phyloP scores from a whole-genome alignment of 2,113 vertebrate species.

The Sinocyclocheilus grahami region DNA sequence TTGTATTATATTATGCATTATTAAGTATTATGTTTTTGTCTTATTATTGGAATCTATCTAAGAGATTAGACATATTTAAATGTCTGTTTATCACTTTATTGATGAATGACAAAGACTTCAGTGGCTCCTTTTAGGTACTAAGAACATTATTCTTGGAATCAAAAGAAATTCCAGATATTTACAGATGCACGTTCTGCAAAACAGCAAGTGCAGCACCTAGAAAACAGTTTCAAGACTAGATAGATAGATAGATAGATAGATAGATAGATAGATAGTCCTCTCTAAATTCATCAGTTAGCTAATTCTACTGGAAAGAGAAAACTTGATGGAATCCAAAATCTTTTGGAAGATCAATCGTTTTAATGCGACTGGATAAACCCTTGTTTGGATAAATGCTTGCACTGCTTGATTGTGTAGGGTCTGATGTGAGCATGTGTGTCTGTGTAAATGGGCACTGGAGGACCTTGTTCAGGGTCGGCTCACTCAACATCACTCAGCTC shows the following conservation, averaged over 20 bases:
- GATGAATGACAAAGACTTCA: not conserved
- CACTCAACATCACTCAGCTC: slow-evolving; percentile 54
- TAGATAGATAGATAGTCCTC: not conserved
- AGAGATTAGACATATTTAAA: too few relatives aligned
- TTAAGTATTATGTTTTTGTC: not conserved
- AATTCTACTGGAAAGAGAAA: too few relatives aligned
- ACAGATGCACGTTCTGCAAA: too few relatives aligned
- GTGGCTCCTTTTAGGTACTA: not conserved
- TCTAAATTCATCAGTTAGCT: too few relatives aligned
- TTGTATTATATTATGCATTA: not conserved
- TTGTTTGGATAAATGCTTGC: not conserved
- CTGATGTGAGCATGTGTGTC: slow-evolving; percentile 31
- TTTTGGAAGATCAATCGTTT: not conserved
- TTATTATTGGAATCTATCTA: too few relatives aligned
- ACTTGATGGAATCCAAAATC: not conserved
- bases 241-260: not conserved
- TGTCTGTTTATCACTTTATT: not conserved
- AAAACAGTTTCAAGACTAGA: too few relatives aligned
- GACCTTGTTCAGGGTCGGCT: slow-evolving; percentile 56
- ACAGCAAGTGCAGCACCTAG: too few relatives aligned
- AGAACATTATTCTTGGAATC: too few relatives aligned
- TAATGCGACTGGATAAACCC: not conserved
- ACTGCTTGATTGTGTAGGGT: not conserved
- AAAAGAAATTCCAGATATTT: too few relatives aligned
- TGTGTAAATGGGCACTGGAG: slow-evolving; percentile 41